Evolutionary conservation across 2,797 vertebrate species (phyloP), one percentile per base, ranked within the genome.

Genomic region (Malurus leucopterus): DNA sequence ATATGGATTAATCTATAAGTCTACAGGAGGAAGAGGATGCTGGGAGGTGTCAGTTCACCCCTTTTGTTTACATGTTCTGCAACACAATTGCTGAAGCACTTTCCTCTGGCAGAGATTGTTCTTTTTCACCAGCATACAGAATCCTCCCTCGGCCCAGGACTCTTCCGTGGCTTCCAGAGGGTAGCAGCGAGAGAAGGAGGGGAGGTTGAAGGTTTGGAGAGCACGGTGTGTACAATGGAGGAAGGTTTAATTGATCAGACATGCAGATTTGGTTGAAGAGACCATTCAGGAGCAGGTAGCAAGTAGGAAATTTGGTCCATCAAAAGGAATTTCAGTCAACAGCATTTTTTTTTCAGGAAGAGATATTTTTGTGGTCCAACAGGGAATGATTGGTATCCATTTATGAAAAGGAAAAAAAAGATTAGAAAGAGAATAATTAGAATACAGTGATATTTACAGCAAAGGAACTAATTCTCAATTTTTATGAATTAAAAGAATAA

Each of bases 111-210:
- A 99, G 93, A 99, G 98, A 98, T 99, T 99, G 98, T 99, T 99
- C 98, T 99, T 99, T 99, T 99, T 99, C 97, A 99, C 99, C 94
- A 99, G 97, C 98, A 99, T 98, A 97, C 99, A 99, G 98, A 99
- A 99, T 97, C 99, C 99, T 97, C 99, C 99, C 97, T 99, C 99
- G 24, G 99, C 99, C 99, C 99, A 99, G 96, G 99, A 99, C 98
- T 99, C 99, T 99, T 99, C 99, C 98, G 99, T 99, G 98, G 99
- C 99, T 99, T 99, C 99, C 98, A 32, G 96, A 76, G 91, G 92
- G 95, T 96, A 96, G 98, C 89, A 95, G 91, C 93, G 97, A 97
- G 95, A 95, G 95, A 98, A 97, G 97, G 95, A 92, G 96, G 96
- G 80, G 94, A 91, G 77, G 93, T 96, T 97, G 96, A 96, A 97